These are phyloP conservation scores for Drosophila lacteicornis DNA, from an alignment of 1,140 invertebrate genomes.

Conservation along the genomic window DNA sequence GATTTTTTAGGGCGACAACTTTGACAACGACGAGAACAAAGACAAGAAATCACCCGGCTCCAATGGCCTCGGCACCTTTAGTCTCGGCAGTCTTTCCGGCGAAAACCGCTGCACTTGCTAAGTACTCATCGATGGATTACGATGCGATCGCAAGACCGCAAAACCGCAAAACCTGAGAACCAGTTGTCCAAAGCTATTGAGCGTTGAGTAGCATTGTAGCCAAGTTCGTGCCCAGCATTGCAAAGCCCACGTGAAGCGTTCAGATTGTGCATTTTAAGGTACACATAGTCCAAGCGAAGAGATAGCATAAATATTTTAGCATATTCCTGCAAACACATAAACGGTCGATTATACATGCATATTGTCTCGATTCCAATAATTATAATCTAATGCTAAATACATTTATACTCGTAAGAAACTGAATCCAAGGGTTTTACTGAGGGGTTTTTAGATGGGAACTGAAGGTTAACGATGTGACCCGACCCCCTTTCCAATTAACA, in stretches of 20 bases:
- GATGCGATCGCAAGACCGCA: constrained; percentile 48
- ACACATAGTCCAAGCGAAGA: constrained; percentile 72
- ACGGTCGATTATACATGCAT: constrained; percentile 62
- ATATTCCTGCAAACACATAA: constrained; percentile 70
- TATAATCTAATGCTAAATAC: constrained; percentile 63
- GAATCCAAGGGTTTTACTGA: constrained; percentile 11
- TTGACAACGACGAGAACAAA: constrained; percentile 81
- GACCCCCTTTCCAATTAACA: constrained; percentile 1
- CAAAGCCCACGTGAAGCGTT: constrained; percentile 45
- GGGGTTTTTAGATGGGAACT: too few relatives aligned
- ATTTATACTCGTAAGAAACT: constrained; percentile 74
- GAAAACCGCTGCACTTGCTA: constrained; percentile 84
- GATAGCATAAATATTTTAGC: constrained; percentile 78
- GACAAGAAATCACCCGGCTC: constrained; percentile 84
- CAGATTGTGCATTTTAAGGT: constrained; percentile 80
- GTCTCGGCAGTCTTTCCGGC: constrained; percentile 78
- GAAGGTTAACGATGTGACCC: not conserved
- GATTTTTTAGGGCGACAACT: constrained; percentile 76
- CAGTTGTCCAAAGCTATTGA: constrained; percentile 63
- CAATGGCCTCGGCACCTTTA: constrained; percentile 84
- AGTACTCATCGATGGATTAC: constrained; percentile 23
- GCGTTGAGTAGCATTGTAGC: constrained; percentile 48
- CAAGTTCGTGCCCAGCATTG: constrained; percentile 41
- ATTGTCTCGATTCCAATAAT: constrained; percentile 67
- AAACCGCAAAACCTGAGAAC: constrained; percentile 44